Evolutionary conservation across 2,113 vertebrate species (phyloP).

Genomic region (Bungarus multicinctus): DNA sequence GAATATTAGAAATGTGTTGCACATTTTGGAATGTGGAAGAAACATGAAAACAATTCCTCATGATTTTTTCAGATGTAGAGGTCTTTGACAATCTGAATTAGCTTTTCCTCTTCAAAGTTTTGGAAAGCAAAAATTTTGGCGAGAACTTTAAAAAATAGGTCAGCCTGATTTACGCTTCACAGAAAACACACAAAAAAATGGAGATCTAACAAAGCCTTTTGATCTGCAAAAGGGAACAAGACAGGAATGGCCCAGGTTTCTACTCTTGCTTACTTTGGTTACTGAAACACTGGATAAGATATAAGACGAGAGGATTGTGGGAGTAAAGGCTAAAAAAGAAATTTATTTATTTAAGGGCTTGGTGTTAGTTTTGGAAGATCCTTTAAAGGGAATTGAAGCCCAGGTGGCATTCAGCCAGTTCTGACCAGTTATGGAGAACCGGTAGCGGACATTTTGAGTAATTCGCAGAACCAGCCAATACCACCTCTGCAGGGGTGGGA

Average conservation of each 20-base stretch:
- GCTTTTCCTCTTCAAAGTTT: neutral
- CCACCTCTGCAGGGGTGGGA: too few relatives aligned
- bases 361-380: neutral
- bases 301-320: neutral
- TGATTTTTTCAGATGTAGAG: neutral
- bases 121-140: neutral
- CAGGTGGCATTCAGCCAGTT: too few relatives aligned
- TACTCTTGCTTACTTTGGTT: neutral
- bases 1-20: neutral
- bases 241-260: neutral
- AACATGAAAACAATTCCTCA: neutral
- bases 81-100: neutral
- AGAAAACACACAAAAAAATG: neutral
- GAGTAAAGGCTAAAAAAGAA: neutral
- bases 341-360: neutral
- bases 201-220: neutral
- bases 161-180: neutral
- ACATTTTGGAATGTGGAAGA: neutral
- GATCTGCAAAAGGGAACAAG: neutral
- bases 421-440: too few relatives aligned
- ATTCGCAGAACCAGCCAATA: too few relatives aligned
- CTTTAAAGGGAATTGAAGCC: neutral
- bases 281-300: neutral
- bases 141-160: neutral
- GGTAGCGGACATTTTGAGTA: too few relatives aligned